Conservation (phyloP, 2,888 invertebrate genomes). For the Trichopria drosophilae region DNA sequence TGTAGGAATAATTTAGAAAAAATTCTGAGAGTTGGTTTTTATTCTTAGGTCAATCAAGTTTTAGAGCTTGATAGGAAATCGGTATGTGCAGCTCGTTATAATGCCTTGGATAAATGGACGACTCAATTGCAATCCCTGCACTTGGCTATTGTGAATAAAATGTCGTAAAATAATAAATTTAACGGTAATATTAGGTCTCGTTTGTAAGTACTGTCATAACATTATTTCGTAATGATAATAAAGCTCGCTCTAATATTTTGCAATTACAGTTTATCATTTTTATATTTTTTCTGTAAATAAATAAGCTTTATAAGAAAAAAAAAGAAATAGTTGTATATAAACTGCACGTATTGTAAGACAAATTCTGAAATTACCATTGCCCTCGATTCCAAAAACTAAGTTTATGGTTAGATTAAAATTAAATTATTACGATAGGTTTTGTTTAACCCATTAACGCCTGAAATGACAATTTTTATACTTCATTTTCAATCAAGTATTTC, state of each 20-base stretch:
- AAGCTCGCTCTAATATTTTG: constrained; percentile 26
- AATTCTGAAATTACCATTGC: no score
- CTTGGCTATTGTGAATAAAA: constrained; percentile 89
- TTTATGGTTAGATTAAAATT: no score
- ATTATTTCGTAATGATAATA: constrained; percentile 25
- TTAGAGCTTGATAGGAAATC: constrained; percentile 82
- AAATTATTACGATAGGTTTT: no score
- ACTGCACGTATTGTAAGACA: no score
- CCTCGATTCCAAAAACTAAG: no score
- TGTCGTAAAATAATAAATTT: constrained; percentile 66
- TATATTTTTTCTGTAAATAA: no score
- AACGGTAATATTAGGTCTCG: constrained; percentile 10
- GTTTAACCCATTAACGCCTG: no score
- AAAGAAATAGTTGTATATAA: no score
- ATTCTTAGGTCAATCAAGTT: constrained; percentile 79
- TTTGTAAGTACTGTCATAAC: constrained; percentile 29
- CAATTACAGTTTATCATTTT: constrained; percentile 5
- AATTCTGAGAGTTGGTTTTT: not conserved
- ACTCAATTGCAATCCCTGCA: constrained; percentile 86
- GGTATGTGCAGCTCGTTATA: constrained; percentile 83
- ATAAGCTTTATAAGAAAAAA: no score
- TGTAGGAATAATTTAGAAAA: constrained; percentile 6
- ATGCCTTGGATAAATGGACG: constrained; percentile 95
- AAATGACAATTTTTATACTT: no score
- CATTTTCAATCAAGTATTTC: no score